A percentile compares a stretch with the other conserved stretches of the same genome.
These are phyloP conservation scores for Bursaphelenchus mucronatus DNA, from an alignment of 1,140 invertebrate species.

Conservation along the genomic window DNA sequence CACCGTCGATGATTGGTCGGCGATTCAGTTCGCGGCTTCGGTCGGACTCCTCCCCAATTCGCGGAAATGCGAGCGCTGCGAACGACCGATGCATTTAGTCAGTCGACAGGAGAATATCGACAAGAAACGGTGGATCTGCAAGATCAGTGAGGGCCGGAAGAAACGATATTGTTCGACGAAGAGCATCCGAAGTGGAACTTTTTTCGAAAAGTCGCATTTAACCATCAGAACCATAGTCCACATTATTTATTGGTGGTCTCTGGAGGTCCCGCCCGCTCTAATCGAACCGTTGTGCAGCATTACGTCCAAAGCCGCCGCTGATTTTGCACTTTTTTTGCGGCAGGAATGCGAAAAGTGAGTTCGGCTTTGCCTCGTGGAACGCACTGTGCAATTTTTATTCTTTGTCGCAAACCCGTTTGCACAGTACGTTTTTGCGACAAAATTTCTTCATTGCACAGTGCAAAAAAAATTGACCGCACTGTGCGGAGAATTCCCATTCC, in stretches of 20 bases:
- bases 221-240: conserved; percentile 16
- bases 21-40: conserved; percentile 15
- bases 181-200: conserved; percentile 12
- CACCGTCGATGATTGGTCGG: conserved; percentile 11
- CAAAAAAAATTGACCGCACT: no score
- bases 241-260: conserved; percentile 17
- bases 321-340: conserved; percentile 5
- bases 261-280: conserved; percentile 8
- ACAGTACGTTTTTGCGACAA: no score
- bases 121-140: conserved; percentile 23
- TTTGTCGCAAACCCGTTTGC: no score
- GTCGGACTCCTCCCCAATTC: conserved; percentile 16
- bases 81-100: conserved; percentile 14
- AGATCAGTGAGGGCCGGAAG: conserved; percentile 14
- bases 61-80: conserved; percentile 16
- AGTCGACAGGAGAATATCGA: conserved; percentile 22
- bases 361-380: neutral
- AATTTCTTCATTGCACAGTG: no score
- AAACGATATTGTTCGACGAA: conserved; percentile 16
- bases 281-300: conserved; percentile 19
- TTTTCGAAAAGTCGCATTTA: conserved; percentile 18
- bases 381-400: neutral
- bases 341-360: conserved; percentile 19
- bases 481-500: no score
- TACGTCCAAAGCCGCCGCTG: conserved; percentile 7